Conservation (phyloP, 2,113 vertebrate genomes). For the Coregonus clupeaformis region DNA sequence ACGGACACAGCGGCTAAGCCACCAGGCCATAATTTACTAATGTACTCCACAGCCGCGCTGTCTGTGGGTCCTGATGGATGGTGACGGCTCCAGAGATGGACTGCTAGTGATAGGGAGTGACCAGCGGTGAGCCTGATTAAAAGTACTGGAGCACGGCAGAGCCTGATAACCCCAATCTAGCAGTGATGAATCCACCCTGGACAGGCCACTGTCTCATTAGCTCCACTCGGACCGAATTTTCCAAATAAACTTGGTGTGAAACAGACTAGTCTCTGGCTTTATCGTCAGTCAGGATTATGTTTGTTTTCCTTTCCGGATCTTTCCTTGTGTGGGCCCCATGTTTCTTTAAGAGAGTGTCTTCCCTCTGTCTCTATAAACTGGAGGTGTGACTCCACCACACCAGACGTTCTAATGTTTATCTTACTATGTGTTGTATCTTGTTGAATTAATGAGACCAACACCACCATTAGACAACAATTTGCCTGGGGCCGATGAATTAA, state of each 20-base stretch:
- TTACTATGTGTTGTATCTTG: constrained; percentile 63
- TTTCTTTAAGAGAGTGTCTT: constrained; percentile 5
- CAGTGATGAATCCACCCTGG: constrained; percentile 74
- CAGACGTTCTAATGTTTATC: constrained; percentile 61
- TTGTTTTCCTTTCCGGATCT: constrained; percentile 70
- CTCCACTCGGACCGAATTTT: constrained; percentile 49
- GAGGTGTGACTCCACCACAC: constrained; percentile 65
- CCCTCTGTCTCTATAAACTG: constrained; percentile 55
- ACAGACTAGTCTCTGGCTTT: constrained; percentile 62
- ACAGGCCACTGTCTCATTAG: constrained; percentile 67
- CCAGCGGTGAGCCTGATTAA: constrained; percentile 86
- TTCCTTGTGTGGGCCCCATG: constrained; percentile 66
- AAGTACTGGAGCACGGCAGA: constrained; percentile 83
- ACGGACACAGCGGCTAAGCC: constrained; percentile 65
- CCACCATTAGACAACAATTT: constrained; percentile 66
- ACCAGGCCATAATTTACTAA: constrained; percentile 81
- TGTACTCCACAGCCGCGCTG: constrained; percentile 78
- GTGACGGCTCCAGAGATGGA: constrained; percentile 73
- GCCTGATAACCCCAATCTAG: constrained; percentile 82
- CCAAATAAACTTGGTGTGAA: constrained; percentile 63
- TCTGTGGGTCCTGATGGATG: constrained; percentile 86
- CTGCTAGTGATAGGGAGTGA: constrained; percentile 88
- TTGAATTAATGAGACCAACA: constrained; percentile 62
- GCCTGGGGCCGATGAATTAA: constrained; percentile 55
- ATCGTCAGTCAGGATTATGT: constrained; percentile 64